Evolutionary conservation across 2,888 invertebrate species (phyloP), one percentile per base, ranked within the genome.

Genomic region (Digitonthophagus gazella): DNA sequence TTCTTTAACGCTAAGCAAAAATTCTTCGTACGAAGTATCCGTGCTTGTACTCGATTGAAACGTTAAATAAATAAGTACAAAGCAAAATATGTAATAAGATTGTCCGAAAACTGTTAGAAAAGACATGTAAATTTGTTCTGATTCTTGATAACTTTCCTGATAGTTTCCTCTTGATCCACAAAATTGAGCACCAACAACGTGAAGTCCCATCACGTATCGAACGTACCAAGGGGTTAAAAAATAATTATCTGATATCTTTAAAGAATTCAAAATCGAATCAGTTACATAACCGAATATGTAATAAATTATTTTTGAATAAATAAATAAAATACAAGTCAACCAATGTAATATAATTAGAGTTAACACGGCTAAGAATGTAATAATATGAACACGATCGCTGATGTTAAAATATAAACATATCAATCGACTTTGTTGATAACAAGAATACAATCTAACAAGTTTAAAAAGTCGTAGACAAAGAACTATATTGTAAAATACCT

Each of bases 21-120:
- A 69, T 15, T 71, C 67, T 67, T 71, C 71, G 66, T 71, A 71
- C 18, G 67, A 68, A 44, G 64, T 69, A 20, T 71, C 71, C 4
- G 71, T 66, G 5, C 66, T 65, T 2, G 67, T 63, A 2, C 65
- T 65, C 3, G 68, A 70, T 57, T 66, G 65, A 15, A 70, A 57
- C 2, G 68, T 58, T 19, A 66, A 67, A 19, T 68, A 20, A 2
- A 67, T 68, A 3, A 64, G 22, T 5, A 70, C 64, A 2, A 70
- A 19, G 3, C 65, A 58, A 19, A 63, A 65, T 2, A 70, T 65
- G 58, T 65, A 65, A 54, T 70, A 68, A 15, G 66, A 8, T 5
- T 67, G 57, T 3, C 70, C 70, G 20, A 65, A 64, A 28, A 68
- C 67, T 55, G 58, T 69, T 4, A 71, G 64, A 6, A 64, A 14